Evolutionary conservation across 92 coral and sea anemone species (phyloP).

Genomic region (Montipora capitata): DNA sequence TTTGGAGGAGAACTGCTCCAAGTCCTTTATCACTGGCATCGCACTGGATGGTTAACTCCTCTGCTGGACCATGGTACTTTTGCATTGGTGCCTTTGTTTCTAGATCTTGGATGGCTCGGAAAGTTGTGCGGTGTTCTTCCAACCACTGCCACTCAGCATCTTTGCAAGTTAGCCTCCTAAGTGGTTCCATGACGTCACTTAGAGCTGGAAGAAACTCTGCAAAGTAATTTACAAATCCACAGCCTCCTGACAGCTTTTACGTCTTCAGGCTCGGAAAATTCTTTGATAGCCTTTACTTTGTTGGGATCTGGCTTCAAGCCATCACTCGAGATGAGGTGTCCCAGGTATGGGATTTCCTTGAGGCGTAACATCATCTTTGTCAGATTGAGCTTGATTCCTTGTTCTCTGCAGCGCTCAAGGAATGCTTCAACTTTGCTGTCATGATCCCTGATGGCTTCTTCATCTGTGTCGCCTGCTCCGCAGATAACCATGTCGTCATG

Average conservation of each 20-base stretch:
- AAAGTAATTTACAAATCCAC: conserved; percentile 73
- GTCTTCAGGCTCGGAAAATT: conserved; percentile 57
- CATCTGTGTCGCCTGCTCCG: conserved; percentile 66
- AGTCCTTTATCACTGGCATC: conserved; percentile 70
- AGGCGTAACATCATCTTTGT: conserved; percentile 45
- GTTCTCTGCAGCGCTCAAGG: conserved; percentile 49
- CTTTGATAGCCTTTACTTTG: conserved; percentile 22
- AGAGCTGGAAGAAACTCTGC: conserved; percentile 67
- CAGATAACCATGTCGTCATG: conserved; percentile 78
- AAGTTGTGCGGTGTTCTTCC: conserved; percentile 53
- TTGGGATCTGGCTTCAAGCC: conserved; percentile 61
- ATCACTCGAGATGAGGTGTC: conserved; percentile 58
- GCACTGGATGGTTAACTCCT: conserved; percentile 67
- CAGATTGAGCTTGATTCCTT: conserved; percentile 54
- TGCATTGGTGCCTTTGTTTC: conserved; percentile 51
- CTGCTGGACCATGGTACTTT: conserved; percentile 63
- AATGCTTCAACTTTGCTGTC: conserved; percentile 41
- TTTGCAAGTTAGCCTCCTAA: conserved; percentile 48
- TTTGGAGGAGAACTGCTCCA: conserved; percentile 13
- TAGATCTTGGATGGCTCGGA: conserved; percentile 50
- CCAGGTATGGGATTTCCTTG: conserved; percentile 56
- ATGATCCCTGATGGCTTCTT: conserved; percentile 59
- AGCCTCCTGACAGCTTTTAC: conserved; percentile 67
- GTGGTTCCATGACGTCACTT: conserved; percentile 44
- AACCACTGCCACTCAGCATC: conserved; percentile 56